A percentile compares a stretch with the other conserved stretches of the same genome.
Conservation (phyloP, 2,888 invertebrate species). For the Miltochrista miniata region DNA sequence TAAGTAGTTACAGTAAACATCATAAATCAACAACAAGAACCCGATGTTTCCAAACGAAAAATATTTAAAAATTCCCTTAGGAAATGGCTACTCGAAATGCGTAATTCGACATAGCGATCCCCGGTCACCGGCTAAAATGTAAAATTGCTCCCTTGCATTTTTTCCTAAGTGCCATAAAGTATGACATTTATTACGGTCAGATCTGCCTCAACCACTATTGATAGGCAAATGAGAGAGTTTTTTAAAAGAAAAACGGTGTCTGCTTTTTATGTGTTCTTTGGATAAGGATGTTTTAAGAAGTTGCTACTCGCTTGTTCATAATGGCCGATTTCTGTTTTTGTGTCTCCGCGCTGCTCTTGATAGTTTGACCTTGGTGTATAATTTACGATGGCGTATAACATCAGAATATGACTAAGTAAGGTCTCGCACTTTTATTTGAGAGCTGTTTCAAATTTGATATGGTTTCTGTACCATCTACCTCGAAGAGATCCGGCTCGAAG, state of each 20-base stretch:
- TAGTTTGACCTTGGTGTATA: conserved; percentile 27
- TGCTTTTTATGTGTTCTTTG: conserved; percentile 82
- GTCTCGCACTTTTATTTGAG: too few species aligned
- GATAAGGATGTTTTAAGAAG: conserved; percentile 75
- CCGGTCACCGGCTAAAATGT: conserved; percentile 79
- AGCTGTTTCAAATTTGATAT: too few species aligned
- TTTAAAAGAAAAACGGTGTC: conserved; percentile 84
- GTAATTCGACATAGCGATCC: conserved; percentile 77
- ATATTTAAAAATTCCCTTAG: conserved; percentile 69
- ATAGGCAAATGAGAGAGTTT: conserved; percentile 84
- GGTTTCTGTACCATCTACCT: too few species aligned
- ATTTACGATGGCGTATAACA: not conserved
- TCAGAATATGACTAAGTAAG: too few species aligned
- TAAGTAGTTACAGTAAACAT: conserved; percentile 29
- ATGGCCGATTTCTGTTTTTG: conserved; percentile 55
- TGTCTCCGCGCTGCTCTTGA: conserved; percentile 39
- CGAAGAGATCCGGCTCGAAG: too few species aligned
- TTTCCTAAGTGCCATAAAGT: conserved; percentile 82
- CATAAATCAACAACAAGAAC: conserved; percentile 40
- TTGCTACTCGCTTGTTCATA: conserved; percentile 60
- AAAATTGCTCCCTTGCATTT: conserved; percentile 83
- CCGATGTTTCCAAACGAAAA: conserved; percentile 38
- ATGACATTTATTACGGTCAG: conserved; percentile 84
- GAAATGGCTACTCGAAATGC: conserved; percentile 74
- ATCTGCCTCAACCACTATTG: conserved; percentile 83